phyloP scores from a whole-genome alignment of 2,888 invertebrate genomes.

The Rhimphoctona megacephalus region DNA sequence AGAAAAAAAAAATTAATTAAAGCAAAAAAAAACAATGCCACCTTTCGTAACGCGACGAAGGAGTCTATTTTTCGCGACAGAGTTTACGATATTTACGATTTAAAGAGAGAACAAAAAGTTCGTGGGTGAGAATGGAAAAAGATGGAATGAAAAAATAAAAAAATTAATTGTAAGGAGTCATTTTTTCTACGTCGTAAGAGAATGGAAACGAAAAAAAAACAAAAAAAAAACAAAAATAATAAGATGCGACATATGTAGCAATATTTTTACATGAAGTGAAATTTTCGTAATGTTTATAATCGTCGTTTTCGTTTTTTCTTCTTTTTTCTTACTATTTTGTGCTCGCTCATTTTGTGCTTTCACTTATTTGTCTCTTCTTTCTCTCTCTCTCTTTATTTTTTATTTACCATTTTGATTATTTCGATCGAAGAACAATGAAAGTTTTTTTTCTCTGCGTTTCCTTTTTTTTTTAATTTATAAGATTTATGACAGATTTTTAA shows the following conservation, averaged over 20 bases:
- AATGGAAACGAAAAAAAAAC: slow-evolving; percentile 44
- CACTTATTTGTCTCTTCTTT: slow-evolving; percentile 58
- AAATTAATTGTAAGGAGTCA: slow-evolving; percentile 66
- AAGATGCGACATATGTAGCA: slow-evolving; percentile 75
- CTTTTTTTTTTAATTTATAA: slow-evolving; percentile 49
- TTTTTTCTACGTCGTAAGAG: slow-evolving; percentile 63
- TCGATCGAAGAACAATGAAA: slow-evolving; percentile 61
- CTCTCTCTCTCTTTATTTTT: slow-evolving; percentile 61
- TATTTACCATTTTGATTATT: slow-evolving; percentile 65
- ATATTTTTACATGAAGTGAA: slow-evolving; percentile 82
- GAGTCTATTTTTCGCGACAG: slow-evolving; percentile 65
- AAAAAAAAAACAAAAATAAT: slow-evolving; percentile 50
- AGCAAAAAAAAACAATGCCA: neutral
- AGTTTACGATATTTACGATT: slow-evolving; percentile 53
- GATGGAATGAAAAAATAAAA: slow-evolving; percentile 55
- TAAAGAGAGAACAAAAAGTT: slow-evolving; percentile 44
- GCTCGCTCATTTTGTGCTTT: slow-evolving; percentile 42
- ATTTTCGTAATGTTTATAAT: slow-evolving; percentile 75
- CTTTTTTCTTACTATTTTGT: slow-evolving; percentile 36
- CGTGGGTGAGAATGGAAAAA: slow-evolving; percentile 47
- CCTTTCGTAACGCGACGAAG: slow-evolving; percentile 39
- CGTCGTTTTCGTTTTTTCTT: slow-evolving; percentile 71
- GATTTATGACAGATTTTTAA: slow-evolving; percentile 48
- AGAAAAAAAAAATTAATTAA: slow-evolving; percentile 25
- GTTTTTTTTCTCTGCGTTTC: slow-evolving; percentile 44